These are phyloP conservation scores for Gambelia wislizenii DNA, from an alignment of 2,797 vertebrate genomes.

Conservation along the genomic window DNA sequence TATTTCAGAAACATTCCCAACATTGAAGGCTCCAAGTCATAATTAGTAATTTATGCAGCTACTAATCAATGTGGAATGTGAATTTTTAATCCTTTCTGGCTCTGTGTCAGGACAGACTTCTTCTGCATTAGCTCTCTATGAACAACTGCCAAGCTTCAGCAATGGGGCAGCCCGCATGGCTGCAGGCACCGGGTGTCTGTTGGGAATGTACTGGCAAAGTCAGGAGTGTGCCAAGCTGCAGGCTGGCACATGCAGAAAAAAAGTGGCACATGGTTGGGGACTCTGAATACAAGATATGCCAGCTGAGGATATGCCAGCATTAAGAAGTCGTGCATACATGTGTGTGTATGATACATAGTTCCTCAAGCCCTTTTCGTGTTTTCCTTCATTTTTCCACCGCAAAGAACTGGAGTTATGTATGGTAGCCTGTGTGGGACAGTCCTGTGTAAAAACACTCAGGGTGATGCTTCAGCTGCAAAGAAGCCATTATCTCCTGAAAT, in stretches of 20 bases:
- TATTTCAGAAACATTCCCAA: conserved; percentile 38
- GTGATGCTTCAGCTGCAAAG: neutral
- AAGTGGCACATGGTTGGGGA: neutral
- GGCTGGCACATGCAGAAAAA: neutral
- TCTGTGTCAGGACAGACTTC: conserved; percentile 17
- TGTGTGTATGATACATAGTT: neutral
- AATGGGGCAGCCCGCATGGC: neutral
- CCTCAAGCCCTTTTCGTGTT: neutral
- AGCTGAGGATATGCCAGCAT: neutral
- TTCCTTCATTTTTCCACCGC: neutral
- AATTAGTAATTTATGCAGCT: conserved; percentile 54
- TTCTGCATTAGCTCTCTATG: conserved; percentile 1
- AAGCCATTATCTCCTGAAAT: neutral
- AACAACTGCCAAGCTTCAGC: neutral
- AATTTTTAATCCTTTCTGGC: conserved; percentile 48
- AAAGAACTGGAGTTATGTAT: neutral
- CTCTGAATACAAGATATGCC: neutral
- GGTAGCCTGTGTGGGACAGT: neutral
- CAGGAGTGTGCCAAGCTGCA: conserved; percentile 8
- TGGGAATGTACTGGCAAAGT: conserved; percentile 2
- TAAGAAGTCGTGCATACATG: neutral
- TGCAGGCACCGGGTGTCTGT: neutral
- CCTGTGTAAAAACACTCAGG: neutral
- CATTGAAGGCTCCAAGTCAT: conserved; percentile 33
- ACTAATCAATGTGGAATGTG: conserved; percentile 46